These are phyloP conservation scores for Tor tambroides DNA, from an alignment of 2,113 vertebrate genomes.

Conservation along the genomic window DNA sequence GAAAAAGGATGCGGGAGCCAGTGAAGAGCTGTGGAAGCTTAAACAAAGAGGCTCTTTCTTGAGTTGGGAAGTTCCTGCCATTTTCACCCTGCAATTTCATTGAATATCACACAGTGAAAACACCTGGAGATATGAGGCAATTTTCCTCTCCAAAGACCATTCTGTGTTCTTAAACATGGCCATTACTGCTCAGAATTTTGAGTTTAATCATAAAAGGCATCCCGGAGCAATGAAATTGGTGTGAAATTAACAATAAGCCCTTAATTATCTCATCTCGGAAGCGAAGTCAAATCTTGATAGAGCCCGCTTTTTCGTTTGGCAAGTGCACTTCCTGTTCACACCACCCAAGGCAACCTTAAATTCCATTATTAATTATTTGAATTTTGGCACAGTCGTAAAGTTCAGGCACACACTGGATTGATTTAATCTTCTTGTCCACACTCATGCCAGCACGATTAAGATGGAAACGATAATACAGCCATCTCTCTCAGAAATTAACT, in stretches of 20 bases:
- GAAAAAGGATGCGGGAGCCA: slow-evolving; percentile 30
- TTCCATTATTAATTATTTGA: slow-evolving; percentile 54
- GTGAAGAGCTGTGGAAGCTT: slow-evolving; percentile 9
- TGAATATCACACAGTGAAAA: slow-evolving; percentile 46
- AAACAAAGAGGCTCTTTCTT: slow-evolving; percentile 45
- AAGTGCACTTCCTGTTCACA: slow-evolving; percentile 26
- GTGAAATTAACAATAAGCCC: slow-evolving; percentile 51
- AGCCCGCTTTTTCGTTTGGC: slow-evolving; percentile 7
- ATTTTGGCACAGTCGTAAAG: slow-evolving; percentile 38
- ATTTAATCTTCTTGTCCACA: slow-evolving; percentile 48
- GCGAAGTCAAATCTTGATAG: slow-evolving; percentile 45
- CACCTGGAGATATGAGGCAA: slow-evolving; percentile 40
- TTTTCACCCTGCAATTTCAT: slow-evolving; percentile 39
- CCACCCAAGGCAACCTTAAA: slow-evolving; percentile 45
- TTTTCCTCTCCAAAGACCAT: slow-evolving; percentile 35
- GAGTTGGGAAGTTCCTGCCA: slow-evolving; percentile 16
- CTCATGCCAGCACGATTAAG: slow-evolving; percentile 53
- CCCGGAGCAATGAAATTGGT: background rate
- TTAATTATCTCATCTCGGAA: slow-evolving; percentile 45
- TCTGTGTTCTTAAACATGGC: slow-evolving; percentile 13
- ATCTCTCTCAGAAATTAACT: slow-evolving; percentile 45
- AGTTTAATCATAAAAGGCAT: slow-evolving; percentile 44
- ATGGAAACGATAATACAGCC: slow-evolving; percentile 37
- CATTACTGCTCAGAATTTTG: background rate
- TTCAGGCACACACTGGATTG: slow-evolving; percentile 42